phyloP scores from a whole-genome alignment of 2,113 vertebrate genomes.

The Marmota monax region DNA sequence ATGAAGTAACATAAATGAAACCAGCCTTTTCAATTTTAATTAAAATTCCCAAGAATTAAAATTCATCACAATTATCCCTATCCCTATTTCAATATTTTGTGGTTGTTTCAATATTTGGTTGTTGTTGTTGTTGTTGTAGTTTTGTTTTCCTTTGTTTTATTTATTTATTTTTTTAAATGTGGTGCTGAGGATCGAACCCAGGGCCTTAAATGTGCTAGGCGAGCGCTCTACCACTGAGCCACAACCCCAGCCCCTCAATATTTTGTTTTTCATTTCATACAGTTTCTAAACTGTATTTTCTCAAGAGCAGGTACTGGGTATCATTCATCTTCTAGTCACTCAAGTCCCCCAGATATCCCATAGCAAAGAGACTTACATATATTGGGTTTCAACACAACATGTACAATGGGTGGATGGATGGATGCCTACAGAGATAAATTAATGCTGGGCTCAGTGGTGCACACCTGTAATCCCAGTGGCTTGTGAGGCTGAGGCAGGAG shows the following conservation, averaged over 20 bases:
- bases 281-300: not conserved
- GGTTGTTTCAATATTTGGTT: too few relatives aligned
- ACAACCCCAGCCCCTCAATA: not conserved
- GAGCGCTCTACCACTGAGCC: too few relatives aligned
- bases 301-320: not conserved
- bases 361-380: not conserved
- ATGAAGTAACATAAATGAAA: constrained; percentile 43
- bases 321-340: not conserved
- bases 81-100: not conserved
- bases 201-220: too few relatives aligned
- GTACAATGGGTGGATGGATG: not conserved
- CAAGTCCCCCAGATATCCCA: not conserved
- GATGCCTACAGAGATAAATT: not conserved
- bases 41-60: not conserved
- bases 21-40: not conserved
- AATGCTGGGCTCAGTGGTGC: not conserved
- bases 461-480: too few relatives aligned
- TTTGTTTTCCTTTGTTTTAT: too few relatives aligned
- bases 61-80: not conserved
- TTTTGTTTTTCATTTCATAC: not conserved
- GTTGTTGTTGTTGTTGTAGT: too few relatives aligned
- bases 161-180: too few relatives aligned
- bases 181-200: too few relatives aligned
- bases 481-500: too few relatives aligned
- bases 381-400: not conserved